Evolutionary conservation across 2,888 invertebrate genomes (phyloP).

Genomic region (Listrodromus nycthemerus): DNA sequence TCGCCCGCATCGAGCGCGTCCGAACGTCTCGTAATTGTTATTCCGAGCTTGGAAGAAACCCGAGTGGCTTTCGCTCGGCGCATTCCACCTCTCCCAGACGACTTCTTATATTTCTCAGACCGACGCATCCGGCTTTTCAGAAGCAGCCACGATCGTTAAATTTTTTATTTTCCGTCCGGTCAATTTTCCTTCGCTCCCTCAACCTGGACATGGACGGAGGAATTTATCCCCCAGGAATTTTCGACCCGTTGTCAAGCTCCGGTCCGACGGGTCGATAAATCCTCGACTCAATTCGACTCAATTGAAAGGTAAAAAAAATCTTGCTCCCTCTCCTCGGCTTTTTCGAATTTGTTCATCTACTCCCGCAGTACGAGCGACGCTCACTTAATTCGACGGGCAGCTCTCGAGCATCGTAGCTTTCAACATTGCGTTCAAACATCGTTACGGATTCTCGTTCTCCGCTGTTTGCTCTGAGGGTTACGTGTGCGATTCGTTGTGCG

Average conservation of each 20-base stretch:
- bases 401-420: background rate
- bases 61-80: constrained; percentile 26
- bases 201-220: too few species aligned
- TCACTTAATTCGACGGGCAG: constrained; percentile 31
- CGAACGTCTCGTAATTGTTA: constrained; percentile 62
- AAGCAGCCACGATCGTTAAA: too few species aligned
- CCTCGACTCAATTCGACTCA: too few species aligned
- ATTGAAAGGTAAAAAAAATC: too few species aligned
- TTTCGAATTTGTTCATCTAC: constrained; percentile 32
- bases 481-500: background rate
- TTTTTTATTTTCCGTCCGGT: too few species aligned
- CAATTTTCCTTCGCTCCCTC: too few species aligned
- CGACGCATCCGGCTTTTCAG: background rate
- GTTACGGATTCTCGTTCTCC: background rate
- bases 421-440: background rate
- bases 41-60: constrained; percentile 53
- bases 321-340: background rate
- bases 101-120: constrained; percentile 13
- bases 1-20: constrained; percentile 40
- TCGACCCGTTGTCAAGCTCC: too few species aligned
- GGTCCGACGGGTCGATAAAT: too few species aligned
- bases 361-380: constrained; percentile 21
- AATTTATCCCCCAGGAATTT: too few species aligned
- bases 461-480: background rate
- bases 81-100: constrained; percentile 4